A percentile compares a stretch with the other conserved stretches of the same genome.
Conservation (phyloP, 2,113 vertebrate genomes). For the Sardina pilchardus region DNA sequence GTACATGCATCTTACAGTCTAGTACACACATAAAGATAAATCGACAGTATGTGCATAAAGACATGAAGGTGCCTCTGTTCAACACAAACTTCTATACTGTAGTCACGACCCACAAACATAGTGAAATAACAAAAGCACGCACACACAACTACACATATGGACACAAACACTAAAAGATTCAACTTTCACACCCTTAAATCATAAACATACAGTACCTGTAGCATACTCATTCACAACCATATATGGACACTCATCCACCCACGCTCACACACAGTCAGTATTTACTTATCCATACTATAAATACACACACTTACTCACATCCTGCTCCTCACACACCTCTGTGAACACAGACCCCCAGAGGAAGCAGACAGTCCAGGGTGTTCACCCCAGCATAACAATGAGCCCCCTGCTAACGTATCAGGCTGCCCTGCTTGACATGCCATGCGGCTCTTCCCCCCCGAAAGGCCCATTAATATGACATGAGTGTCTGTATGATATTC, state of each 20-base stretch:
- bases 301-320: neutral
- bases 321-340: neutral
- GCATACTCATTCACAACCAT: too few relatives aligned
- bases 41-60: too few relatives aligned
- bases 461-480: conserved; percentile 6
- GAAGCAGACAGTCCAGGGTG: neutral
- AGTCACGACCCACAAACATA: neutral
- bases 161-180: neutral
- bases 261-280: too few relatives aligned
- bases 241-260: too few relatives aligned
- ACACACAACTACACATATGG: neutral
- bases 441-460: neutral
- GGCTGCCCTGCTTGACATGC: neutral
- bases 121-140: neutral
- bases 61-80: neutral
- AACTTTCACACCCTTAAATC: neutral
- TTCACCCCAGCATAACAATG: neutral
- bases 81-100: too few relatives aligned
- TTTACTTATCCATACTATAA: neutral
- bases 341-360: neutral
- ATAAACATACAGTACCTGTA: too few relatives aligned
- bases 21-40: too few relatives aligned
- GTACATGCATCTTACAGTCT: too few relatives aligned
- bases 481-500: neutral
- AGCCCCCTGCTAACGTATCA: too few relatives aligned